Evolutionary conservation across 2,888 invertebrate genomes (phyloP).

Genomic region (Laothoe populi): DNA sequence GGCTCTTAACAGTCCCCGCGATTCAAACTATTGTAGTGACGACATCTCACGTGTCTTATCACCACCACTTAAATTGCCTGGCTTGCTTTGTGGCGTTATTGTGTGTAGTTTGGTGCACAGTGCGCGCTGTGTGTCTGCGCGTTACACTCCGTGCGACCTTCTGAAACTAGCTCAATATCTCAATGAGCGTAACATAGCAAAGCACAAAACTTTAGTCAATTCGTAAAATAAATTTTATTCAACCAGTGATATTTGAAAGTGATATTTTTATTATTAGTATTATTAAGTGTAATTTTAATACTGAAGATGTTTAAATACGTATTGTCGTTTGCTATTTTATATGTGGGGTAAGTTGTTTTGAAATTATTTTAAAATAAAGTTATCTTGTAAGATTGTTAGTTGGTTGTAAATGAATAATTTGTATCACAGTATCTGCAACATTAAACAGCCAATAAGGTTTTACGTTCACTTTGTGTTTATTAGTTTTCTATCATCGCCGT

Average conservation of each 20-base stretch:
- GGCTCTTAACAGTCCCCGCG: slow-evolving; percentile 1
- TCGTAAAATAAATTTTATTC: slow-evolving; percentile 24
- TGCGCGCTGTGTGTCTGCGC: slow-evolving; percentile 33
- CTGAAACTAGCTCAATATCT: slow-evolving; percentile 26
- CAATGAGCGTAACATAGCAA: slow-evolving; percentile 25
- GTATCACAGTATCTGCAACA: not conserved
- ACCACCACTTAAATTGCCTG: slow-evolving; percentile 37
- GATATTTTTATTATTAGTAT: slow-evolving; percentile 32
- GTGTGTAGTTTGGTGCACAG: slow-evolving; percentile 33
- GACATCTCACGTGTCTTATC: slow-evolving; percentile 37
- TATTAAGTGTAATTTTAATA: slow-evolving; percentile 31
- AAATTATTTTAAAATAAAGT: not conserved
- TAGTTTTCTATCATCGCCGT: not conserved
- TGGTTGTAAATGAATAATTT: not conserved
- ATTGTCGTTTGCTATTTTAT: slow-evolving; percentile 36
- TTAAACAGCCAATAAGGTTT: not conserved
- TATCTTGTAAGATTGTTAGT: not conserved
- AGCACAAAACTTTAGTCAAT: slow-evolving; percentile 32
- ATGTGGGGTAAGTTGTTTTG: slow-evolving; percentile 36
- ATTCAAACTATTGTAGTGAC: slow-evolving; percentile 29
- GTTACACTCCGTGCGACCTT: slow-evolving; percentile 33
- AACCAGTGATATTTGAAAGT: slow-evolving; percentile 34
- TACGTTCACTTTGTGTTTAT: slow-evolving; percentile 18
- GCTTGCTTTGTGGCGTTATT: slow-evolving; percentile 29
- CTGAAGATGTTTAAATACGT: slow-evolving; percentile 35